These are phyloP conservation scores for Clivina fossor DNA, from an alignment of 2,888 invertebrate genomes.

Conservation along the genomic window DNA sequence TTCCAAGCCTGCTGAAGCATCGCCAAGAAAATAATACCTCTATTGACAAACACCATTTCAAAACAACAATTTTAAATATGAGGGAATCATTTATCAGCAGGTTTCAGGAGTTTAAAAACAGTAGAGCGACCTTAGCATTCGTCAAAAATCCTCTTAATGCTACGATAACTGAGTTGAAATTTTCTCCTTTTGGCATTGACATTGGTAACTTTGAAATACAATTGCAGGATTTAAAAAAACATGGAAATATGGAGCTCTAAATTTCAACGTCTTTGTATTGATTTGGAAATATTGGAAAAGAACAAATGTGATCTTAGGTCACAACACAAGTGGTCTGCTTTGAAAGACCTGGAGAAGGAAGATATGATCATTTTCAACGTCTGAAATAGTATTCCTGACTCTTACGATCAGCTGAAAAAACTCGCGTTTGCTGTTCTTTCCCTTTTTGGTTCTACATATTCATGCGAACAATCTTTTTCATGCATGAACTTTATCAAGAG, in stretches of 20 bases:
- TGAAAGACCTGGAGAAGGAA: constrained; percentile 38
- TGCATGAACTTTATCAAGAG: constrained; percentile 10
- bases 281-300: constrained; percentile 45
- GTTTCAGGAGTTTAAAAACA: constrained; percentile 44
- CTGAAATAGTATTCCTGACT: no score
- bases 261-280: constrained; percentile 49
- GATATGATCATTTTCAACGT: constrained; percentile 37
- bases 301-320: constrained; percentile 42
- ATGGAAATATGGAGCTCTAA: constrained; percentile 40
- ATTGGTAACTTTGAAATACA: constrained; percentile 43
- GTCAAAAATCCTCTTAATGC: constrained; percentile 42
- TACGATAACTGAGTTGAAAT: constrained; percentile 37
- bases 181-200: constrained; percentile 41
- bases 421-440: no score
- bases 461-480: constrained; percentile 17
- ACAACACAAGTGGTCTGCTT: constrained; percentile 41
- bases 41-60: constrained; percentile 37
- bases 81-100: constrained; percentile 42
- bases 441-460: constrained; percentile 7
- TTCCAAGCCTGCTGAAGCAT: constrained; percentile 36
- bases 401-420: no score
- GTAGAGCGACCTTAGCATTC: constrained; percentile 43
- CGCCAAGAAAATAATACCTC: constrained; percentile 37
- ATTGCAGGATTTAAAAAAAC: constrained; percentile 44
- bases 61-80: constrained; percentile 40